Percentiles rank a stretch among this genome's conserved stretches.
Conservation (phyloP, 2,888 invertebrate species). For the Nomada goodeniana region DNA sequence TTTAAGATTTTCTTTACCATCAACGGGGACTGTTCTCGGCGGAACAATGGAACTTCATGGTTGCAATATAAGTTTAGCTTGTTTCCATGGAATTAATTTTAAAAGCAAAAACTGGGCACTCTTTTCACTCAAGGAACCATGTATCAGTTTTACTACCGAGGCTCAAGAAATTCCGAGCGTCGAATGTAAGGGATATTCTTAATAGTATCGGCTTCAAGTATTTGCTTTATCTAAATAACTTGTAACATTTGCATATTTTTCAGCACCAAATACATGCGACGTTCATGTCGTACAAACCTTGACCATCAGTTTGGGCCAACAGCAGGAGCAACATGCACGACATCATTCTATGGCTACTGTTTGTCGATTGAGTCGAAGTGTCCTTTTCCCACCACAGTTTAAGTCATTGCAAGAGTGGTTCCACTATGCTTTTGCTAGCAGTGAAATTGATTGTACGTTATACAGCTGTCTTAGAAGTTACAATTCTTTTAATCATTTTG, state of each 20-base stretch:
- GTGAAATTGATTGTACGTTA: conserved; percentile 94
- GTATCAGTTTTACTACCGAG: conserved; percentile 96
- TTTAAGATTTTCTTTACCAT: conserved; percentile 88
- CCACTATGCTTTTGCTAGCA: conserved; percentile 97
- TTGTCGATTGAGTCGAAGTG: conserved; percentile 95
- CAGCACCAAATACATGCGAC: conserved; percentile 86
- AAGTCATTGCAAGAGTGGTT: conserved; percentile 98
- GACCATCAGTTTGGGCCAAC: conserved; percentile 93
- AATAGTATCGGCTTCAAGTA: background rate
- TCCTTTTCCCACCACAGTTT: conserved; percentile 98
- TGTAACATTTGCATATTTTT: background rate
- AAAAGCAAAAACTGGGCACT: conserved; percentile 98
- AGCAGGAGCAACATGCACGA: conserved; percentile 87
- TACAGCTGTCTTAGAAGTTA: conserved; percentile 14
- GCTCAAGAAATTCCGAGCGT: conserved; percentile 93
- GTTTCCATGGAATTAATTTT: conserved; percentile 99
- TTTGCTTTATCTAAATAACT: background rate
- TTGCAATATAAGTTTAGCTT: conserved; percentile 96
- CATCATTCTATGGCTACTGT: conserved; percentile 98
- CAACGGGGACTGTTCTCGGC: conserved; percentile 92
- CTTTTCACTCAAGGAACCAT: conserved; percentile 96
- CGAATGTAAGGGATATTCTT: conserved; percentile 85
- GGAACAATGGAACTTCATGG: conserved; percentile 95
- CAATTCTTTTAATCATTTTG: conserved; percentile 1
- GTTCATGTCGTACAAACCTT: conserved; percentile 96